Conservation (phyloP, 2,888 invertebrate genomes). For the Ametastegia equiseti region DNA sequence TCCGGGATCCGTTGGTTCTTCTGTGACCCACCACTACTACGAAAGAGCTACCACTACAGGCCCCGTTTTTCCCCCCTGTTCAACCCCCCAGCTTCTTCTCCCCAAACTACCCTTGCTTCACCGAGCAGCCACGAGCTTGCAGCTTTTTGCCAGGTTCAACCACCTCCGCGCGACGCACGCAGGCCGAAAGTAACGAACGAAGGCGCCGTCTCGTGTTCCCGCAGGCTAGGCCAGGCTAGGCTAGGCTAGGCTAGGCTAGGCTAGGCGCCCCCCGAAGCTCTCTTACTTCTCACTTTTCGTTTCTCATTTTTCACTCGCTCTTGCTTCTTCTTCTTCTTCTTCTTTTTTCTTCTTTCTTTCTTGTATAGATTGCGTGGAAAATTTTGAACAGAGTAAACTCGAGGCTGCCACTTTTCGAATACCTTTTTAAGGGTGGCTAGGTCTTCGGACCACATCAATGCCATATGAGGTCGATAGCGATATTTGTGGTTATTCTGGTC, state of each 20-base stretch:
- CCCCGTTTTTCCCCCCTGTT: constrained; percentile 49
- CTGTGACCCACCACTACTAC: constrained; percentile 63
- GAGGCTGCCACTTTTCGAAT: too few species aligned
- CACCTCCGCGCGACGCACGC: constrained; percentile 67
- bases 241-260: not conserved
- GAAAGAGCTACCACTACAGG: constrained; percentile 49
- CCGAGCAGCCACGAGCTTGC: constrained; percentile 69
- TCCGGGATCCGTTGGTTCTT: constrained; percentile 59
- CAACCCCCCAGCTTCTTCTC: too few species aligned
- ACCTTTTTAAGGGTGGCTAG: too few species aligned
- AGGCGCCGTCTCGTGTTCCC: constrained; percentile 17
- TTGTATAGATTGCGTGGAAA: too few species aligned
- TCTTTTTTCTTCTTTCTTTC: too few species aligned
- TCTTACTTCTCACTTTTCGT: constrained; percentile 17
- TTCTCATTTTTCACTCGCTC: not conserved
- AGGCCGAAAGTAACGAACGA: constrained; percentile 52
- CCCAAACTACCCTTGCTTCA: constrained; percentile 55
- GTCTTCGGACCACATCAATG: too few species aligned
- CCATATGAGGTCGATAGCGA: too few species aligned
- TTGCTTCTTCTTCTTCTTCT: too few species aligned
- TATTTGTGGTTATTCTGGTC: too few species aligned
- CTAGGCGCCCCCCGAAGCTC: not conserved
- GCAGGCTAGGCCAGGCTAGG: not conserved
- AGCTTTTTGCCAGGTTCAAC: constrained; percentile 73
- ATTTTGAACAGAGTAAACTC: too few species aligned